Base-by-base conservation (phyloP, 1,140 invertebrate species). In the Anastrepha obliqua region DNA sequence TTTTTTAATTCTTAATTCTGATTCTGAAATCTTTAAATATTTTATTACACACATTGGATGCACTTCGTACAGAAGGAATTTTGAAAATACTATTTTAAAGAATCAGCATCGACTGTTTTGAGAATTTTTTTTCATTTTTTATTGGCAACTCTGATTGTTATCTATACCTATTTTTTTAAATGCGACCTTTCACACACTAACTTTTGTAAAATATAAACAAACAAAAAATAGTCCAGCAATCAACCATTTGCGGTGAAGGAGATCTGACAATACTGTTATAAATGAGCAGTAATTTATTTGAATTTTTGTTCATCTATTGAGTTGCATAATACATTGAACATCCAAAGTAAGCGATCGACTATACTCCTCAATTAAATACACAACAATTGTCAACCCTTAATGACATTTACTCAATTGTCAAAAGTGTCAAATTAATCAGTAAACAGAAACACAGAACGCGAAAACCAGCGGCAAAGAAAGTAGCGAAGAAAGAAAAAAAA, bases 391-490 rank as follows among this genome's bases (percentile, higher is more conserved):
- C 67, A 74, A 44, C 67, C 67, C 67, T 17, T 74, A 74, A 74
- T 74, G 42, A 74, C 67, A 74, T 47, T 74, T 74, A 74, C 67
- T 74, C 67, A 74, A 74, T 74, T 47, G 67, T 74, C 42, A 74
- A 74, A 47, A 74, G 42, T 74, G 67, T 74, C 67, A 74, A 74
- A 74, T 74, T 74, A 47, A 74, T 74, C 67, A 44, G 67, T 74
- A 47, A 47, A 74, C 13, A 74, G 1, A 74, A 15, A 5, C 9
- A 67, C n/a, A 20, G 11, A 70, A 70, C 42, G 42, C 67, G 44
- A 74, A 74, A 62, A 74, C 39, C 7, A 44, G 15, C 39, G 17
- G 39, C 4, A 11, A 39, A 67, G 64, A 39, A 67, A 67, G 29
- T 39, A 67, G 64, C 39, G 64, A 74, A 74, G 42, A 74, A 44